A percentile compares a stretch with the other conserved stretches of the same genome.
These are phyloP conservation scores for Acanthiza pusilla DNA, from an alignment of 2,797 vertebrate species.

Conservation along the genomic window DNA sequence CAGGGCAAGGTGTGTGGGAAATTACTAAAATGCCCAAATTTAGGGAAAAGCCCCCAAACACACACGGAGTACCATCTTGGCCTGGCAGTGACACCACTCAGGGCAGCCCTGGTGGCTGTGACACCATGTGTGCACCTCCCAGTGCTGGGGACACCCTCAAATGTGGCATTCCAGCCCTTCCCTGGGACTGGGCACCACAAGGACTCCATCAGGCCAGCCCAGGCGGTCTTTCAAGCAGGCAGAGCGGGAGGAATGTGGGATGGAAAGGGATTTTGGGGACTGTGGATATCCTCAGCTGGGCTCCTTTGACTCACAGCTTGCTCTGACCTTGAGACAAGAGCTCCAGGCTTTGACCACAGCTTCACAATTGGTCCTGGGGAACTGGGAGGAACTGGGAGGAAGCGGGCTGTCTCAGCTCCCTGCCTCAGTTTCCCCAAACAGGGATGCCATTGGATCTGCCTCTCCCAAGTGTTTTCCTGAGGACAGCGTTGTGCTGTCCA, in stretches of 20 bases:
- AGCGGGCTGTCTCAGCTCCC: not conserved
- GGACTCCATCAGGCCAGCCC: not conserved
- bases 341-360: not conserved
- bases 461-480: rapidly evolving
- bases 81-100: too few relatives aligned
- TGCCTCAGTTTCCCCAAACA: not conserved
- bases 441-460: not conserved
- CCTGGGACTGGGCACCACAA: not conserved
- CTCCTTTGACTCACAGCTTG: not conserved
- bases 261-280: not conserved
- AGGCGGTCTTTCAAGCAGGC: not conserved
- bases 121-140: rapidly evolving
- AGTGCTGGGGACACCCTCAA: not conserved
- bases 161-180: not conserved
- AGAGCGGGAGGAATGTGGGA: not conserved
- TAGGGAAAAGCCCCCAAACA: not conserved
- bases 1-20: not conserved
- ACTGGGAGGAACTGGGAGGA: too few relatives aligned
- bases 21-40: not conserved
- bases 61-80: not conserved
- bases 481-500: not conserved
- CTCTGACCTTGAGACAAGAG: not conserved
- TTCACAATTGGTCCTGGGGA: not conserved
- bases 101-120: not conserved
- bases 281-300: not conserved